These are phyloP conservation scores for Burhinus oedicnemus DNA, from an alignment of 2,113 vertebrate species.

Conservation along the genomic window DNA sequence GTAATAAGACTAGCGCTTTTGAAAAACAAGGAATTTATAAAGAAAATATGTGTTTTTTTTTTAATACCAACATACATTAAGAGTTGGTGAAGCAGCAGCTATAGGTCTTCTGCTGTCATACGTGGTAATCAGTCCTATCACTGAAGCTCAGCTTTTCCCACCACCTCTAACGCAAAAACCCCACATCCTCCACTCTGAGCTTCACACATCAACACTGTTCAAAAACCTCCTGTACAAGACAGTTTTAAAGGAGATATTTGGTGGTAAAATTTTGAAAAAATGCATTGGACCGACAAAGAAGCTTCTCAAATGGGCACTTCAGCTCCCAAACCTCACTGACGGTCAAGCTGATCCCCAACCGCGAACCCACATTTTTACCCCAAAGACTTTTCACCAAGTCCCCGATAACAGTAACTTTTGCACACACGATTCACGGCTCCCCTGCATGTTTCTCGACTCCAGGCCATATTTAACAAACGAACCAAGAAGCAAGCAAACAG, in stretches of 20 bases:
- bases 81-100: neutral
- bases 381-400: neutral
- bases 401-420: neutral
- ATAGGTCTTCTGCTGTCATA: neutral
- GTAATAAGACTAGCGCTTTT: neutral
- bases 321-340: neutral
- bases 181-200: neutral
- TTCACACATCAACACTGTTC: neutral
- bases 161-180: too few species aligned
- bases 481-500: neutral
- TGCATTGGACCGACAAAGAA: accelerated
- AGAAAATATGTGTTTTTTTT: neutral
- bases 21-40: neutral
- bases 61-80: neutral
- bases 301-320: accelerated
- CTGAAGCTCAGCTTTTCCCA: neutral
- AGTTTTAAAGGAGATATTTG: neutral
- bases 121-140: neutral
- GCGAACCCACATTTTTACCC: neutral
- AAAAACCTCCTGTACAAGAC: too few species aligned
- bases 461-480: neutral
- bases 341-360: neutral
- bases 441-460: too few species aligned
- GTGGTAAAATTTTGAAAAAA: neutral
- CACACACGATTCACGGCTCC: accelerated